A percentile compares a stretch with the other conserved stretches of the same genome.
phyloP scores from a whole-genome alignment of 2,797 vertebrate genomes.

The Hoplostethus atlanticus region DNA sequence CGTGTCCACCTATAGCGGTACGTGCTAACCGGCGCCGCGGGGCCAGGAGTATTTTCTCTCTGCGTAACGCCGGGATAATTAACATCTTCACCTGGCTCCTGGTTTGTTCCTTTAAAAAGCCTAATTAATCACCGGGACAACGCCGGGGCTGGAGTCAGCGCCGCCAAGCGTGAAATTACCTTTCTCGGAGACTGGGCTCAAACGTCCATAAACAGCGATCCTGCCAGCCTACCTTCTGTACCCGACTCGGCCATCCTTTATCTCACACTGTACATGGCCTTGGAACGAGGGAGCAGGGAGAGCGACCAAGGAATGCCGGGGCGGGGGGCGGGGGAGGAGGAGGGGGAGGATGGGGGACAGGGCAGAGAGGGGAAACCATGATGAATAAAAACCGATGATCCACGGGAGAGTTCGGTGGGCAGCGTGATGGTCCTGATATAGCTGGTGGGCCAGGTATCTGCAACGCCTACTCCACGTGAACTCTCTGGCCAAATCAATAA shows the following conservation, averaged over 20 bases:
- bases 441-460: slow-evolving; percentile 60
- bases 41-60: slow-evolving; percentile 65
- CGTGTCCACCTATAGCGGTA: background rate
- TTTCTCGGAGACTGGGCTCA: slow-evolving; percentile 78
- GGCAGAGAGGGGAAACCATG: slow-evolving; percentile 48
- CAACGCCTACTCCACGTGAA: slow-evolving; percentile 67
- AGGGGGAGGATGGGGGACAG: no score
- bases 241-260: slow-evolving; percentile 66
- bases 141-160: slow-evolving; percentile 71
- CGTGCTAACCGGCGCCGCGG: slow-evolving; percentile 39
- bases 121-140: slow-evolving; percentile 84
- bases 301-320: slow-evolving; percentile 47
- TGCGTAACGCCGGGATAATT: slow-evolving; percentile 78
- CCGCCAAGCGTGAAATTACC: slow-evolving; percentile 86
- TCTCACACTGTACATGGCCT: slow-evolving; percentile 61
- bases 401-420: slow-evolving; percentile 35
- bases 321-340: no score
- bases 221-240: slow-evolving; percentile 68
- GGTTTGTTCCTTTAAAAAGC: slow-evolving; percentile 82
- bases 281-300: slow-evolving; percentile 44
- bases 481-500: slow-evolving; percentile 68
- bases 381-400: slow-evolving; percentile 41
- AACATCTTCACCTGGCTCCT: slow-evolving; percentile 84
- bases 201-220: slow-evolving; percentile 83
- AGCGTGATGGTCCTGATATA: slow-evolving; percentile 35